Percentiles rank a stretch among this genome's conserved stretches.
Evolutionary conservation across 1,140 invertebrate genomes (phyloP).

Genomic region (Cyrtorhinus lividipennis): DNA sequence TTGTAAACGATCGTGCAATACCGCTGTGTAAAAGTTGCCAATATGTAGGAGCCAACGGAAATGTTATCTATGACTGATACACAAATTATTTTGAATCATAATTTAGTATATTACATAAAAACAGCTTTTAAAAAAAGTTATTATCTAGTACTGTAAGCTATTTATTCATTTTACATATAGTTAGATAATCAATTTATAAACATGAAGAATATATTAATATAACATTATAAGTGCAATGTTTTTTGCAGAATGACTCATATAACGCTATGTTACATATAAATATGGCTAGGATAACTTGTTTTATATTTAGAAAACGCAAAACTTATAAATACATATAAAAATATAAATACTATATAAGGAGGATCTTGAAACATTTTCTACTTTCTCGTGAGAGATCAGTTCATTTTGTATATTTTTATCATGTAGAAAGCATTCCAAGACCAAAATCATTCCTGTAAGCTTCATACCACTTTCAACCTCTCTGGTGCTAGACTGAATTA

Average conservation of each 20-base stretch:
- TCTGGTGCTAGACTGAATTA: constrained; percentile 21
- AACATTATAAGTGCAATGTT: constrained; percentile 19
- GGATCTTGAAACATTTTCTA: constrained; percentile 20
- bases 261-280: constrained; percentile 19
- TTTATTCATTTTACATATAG: constrained; percentile 23
- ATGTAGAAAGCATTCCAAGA: constrained; percentile 22
- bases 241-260: constrained; percentile 17
- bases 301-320: constrained; percentile 19
- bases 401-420: constrained; percentile 24
- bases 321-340: constrained; percentile 17
- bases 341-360: constrained; percentile 20
- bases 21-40: constrained; percentile 16
- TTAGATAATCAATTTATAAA: constrained; percentile 17
- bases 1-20: constrained; percentile 22
- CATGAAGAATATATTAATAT: neutral
- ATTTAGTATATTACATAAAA: constrained; percentile 11
- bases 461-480: constrained; percentile 17
- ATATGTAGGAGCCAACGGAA: constrained; percentile 18
- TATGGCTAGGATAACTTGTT: constrained; percentile 22
- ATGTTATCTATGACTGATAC: constrained; percentile 21
- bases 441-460: neutral
- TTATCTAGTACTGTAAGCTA: constrained; percentile 23
- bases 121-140: constrained; percentile 23
- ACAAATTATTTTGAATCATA: constrained; percentile 19
- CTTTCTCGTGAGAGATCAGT: constrained; percentile 15